Percentiles rank a stretch among this genome's conserved stretches.
Evolutionary conservation across 64 coral and sea anemone genomes (phyloP).

Genomic region (Astreopora myriophthalma): DNA sequence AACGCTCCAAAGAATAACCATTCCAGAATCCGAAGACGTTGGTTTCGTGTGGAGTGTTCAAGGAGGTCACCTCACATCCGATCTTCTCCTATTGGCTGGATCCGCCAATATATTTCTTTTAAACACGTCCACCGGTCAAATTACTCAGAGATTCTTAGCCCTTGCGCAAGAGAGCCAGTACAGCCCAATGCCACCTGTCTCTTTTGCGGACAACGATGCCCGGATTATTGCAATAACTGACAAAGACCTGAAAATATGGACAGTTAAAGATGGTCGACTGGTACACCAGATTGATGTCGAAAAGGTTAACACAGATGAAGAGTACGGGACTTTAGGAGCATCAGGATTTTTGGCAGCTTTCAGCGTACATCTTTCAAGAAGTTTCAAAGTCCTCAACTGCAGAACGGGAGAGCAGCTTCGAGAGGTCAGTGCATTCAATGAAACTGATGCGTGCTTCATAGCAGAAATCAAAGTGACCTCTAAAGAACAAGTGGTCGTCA

Average conservation of each 20-base stretch:
- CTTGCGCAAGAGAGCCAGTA: slow-evolving; percentile 38
- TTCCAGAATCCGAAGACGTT: slow-evolving; percentile 34
- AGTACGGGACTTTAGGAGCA: slow-evolving; percentile 63
- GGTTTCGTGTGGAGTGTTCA: slow-evolving; percentile 22
- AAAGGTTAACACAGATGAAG: slow-evolving; percentile 42
- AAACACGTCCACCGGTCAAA: slow-evolving; percentile 11
- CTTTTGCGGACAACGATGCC: slow-evolving; percentile 55
- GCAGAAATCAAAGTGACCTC: slow-evolving; percentile 27
- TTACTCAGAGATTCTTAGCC: slow-evolving; percentile 20
- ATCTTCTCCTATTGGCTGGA: slow-evolving; percentile 38
- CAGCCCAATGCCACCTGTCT: slow-evolving; percentile 61
- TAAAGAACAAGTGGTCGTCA: slow-evolving; percentile 40
- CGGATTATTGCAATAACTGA: slow-evolving; percentile 66
- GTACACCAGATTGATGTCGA: slow-evolving; percentile 37
- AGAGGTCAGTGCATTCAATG: slow-evolving; percentile 6
- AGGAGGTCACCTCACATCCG: slow-evolving; percentile 19
- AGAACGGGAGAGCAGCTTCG: slow-evolving; percentile 2
- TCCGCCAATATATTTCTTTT: slow-evolving; percentile 47
- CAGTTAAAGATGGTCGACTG: slow-evolving; percentile 12
- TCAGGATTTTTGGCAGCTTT: slow-evolving; percentile 14
- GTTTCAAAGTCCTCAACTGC: slow-evolving; percentile 30
- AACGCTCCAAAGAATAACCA: slow-evolving; percentile 13
- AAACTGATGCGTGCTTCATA: background rate
- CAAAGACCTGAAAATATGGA: slow-evolving; percentile 69
- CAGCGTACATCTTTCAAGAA: slow-evolving; percentile 11